Evolutionary conservation across 2,888 invertebrate species (phyloP), one percentile per base, ranked within the genome.

Genomic region (Lasius platythorax): DNA sequence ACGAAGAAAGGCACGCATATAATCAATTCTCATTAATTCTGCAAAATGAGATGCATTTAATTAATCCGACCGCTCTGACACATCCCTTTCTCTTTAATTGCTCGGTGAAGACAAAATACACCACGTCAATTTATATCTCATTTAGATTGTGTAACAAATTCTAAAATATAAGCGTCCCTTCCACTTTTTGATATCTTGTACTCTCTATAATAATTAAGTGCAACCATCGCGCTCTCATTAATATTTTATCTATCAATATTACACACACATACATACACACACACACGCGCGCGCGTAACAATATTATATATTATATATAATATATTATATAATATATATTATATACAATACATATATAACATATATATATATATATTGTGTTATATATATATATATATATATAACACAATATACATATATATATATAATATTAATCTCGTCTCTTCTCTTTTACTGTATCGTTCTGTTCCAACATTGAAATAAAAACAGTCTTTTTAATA

Each of bases 81-180:
- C 33, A 82, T 4, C 12, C 8, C 18, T 23, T 40, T 61, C 61
- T 78, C 5, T 33, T 68, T 46, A 2, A 53, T 64, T 50, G 87
- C 75, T 72, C 66, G 33, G 68, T 73, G 63, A 75, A 78, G 82
- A 86, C 66, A 85, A 87, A 87, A 73, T 75, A 58, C 82, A 50
- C 67, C 85, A 79, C 73, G 74, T 72, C 73, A 90, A 88, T 87
- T 89, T 88, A 87, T 88, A 86, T 85, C 85, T 87, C 83, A 72
- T 88, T 82, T 89, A 76, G 84, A 91, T 91, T 83, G 85, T 87
- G 87, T 87, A 88, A 90, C 88, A 90, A 90, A 91, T 89, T 85
- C 89, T 89, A 89, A 81, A 58, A 30, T 86, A 87, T 85, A 87
- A 88, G 86, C 90, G 83, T 85, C 68, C 85, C 81, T 73, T 87